A percentile compares a stretch with the other conserved stretches of the same genome.
These are phyloP conservation scores for Bimastos eiseni DNA, from an alignment of 2,888 invertebrate species.

Conservation along the genomic window DNA sequence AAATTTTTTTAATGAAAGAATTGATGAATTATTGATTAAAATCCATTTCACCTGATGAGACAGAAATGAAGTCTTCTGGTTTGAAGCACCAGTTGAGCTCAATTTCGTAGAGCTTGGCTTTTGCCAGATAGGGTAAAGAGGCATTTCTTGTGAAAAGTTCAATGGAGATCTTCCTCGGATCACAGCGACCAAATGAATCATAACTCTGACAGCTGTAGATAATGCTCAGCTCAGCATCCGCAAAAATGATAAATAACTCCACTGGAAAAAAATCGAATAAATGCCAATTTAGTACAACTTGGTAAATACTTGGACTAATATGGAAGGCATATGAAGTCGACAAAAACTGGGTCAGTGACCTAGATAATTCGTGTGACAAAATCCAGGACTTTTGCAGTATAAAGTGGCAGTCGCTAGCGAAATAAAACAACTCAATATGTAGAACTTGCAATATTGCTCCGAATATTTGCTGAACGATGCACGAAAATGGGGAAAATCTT, in stretches of 20 bases:
- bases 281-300: not conserved
- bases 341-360: too few relatives aligned
- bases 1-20: too few relatives aligned
- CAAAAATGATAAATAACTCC: not conserved
- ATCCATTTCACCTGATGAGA: not conserved
- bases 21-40: too few relatives aligned
- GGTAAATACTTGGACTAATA: too few relatives aligned
- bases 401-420: too few relatives aligned
- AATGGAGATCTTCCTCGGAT: not conserved
- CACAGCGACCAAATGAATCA: not conserved
- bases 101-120: not conserved
- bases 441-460: too few relatives aligned
- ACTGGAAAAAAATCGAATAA: not conserved
- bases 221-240: not conserved
- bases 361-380: too few relatives aligned
- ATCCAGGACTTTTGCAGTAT: too few relatives aligned
- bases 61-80: not conserved
- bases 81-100: not conserved
- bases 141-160: not conserved
- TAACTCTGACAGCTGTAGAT: not conserved
- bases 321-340: too few relatives aligned
- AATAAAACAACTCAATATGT: too few relatives aligned
- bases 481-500: not conserved
- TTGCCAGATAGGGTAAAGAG: not conserved
- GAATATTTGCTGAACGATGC: not conserved